A percentile compares a stretch with the other conserved stretches of the same genome.
phyloP scores from a whole-genome alignment of 2,888 invertebrate genomes.

The Notodonta dromedarius region DNA sequence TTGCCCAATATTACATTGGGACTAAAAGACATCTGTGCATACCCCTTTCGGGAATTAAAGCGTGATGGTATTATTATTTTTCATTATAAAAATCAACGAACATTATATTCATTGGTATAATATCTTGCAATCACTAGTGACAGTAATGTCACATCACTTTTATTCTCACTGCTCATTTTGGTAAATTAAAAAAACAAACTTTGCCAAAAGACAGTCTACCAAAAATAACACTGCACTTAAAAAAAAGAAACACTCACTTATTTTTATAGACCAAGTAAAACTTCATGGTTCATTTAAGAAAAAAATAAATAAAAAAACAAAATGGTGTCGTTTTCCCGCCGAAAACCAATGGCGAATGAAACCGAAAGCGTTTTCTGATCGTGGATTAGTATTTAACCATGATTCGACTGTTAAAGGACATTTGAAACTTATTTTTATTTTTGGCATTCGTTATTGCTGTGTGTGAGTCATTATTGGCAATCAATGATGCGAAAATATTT shows the following conservation, averaged over 20 bases:
- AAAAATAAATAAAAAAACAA: slow-evolving; percentile 32
- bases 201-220: neutral
- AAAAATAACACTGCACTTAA: slow-evolving; percentile 5
- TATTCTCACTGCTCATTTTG: slow-evolving; percentile 54
- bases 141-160: slow-evolving; percentile 52
- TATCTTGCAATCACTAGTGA: slow-evolving; percentile 61
- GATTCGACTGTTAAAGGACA: slow-evolving; percentile 4
- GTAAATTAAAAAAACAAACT: neutral
- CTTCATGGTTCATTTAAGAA: slow-evolving; percentile 59
- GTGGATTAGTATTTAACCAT: slow-evolving; percentile 5
- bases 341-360: slow-evolving; percentile 45
- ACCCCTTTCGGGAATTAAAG: too few relatives aligned
- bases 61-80: too few relatives aligned
- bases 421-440: neutral
- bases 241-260: slow-evolving; percentile 59
- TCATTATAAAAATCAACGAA: slow-evolving; percentile 34
- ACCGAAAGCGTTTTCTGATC: slow-evolving; percentile 26
- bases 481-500: neutral
- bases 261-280: slow-evolving; percentile 71
- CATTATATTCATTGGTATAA: slow-evolving; percentile 52
- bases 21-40: too few relatives aligned
- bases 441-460: neutral
- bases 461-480: neutral
- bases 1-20: too few relatives aligned
- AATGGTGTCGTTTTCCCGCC: slow-evolving; percentile 43